Percentiles rank a stretch among this genome's conserved stretches.
Conservation (phyloP, 92 coral and sea anemone species). For the Porites cylindrica region DNA sequence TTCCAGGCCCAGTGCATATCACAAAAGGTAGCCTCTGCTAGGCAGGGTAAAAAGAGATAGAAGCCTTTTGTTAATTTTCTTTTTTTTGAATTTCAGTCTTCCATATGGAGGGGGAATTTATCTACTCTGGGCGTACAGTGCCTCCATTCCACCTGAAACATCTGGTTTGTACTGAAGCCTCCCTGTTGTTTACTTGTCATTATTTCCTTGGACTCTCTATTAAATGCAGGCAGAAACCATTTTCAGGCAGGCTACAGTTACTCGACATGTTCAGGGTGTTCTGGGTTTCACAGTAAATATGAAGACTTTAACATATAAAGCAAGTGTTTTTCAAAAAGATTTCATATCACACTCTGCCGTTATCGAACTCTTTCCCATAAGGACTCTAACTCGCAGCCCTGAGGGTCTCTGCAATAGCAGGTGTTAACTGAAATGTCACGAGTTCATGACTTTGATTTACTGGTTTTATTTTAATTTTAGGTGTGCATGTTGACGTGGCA, state of each 20-base stretch:
- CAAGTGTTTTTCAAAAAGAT: neutral
- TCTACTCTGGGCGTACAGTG: constrained; percentile 76
- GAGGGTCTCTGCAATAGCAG: neutral
- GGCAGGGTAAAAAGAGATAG: too few relatives aligned
- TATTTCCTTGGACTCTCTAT: too few relatives aligned
- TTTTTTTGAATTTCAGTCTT: constrained; percentile 59
- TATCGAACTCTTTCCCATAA: too few relatives aligned
- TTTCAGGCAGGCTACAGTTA: too few relatives aligned
- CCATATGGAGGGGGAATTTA: constrained; percentile 90
- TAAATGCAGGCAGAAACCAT: too few relatives aligned
- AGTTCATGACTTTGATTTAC: neutral
- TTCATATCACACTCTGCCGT: too few relatives aligned
- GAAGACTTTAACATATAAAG: neutral
- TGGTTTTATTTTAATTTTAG: constrained; percentile 34
- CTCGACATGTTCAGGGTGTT: too few relatives aligned
- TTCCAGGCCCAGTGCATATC: neutral
- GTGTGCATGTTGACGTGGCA: constrained; percentile 89
- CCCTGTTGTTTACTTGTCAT: neutral
- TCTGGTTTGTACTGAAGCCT: constrained; percentile 53
- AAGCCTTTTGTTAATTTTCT: too few relatives aligned
- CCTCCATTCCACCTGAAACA: constrained; percentile 79
- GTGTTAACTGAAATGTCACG: neutral
- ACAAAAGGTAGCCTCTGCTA: neutral
- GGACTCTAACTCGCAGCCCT: too few relatives aligned
- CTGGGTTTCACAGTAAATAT: too few relatives aligned